Percentiles rank a stretch among this genome's conserved stretches.
Conservation (phyloP, 2,113 vertebrate species). For the Aphelocoma coerulescens region DNA sequence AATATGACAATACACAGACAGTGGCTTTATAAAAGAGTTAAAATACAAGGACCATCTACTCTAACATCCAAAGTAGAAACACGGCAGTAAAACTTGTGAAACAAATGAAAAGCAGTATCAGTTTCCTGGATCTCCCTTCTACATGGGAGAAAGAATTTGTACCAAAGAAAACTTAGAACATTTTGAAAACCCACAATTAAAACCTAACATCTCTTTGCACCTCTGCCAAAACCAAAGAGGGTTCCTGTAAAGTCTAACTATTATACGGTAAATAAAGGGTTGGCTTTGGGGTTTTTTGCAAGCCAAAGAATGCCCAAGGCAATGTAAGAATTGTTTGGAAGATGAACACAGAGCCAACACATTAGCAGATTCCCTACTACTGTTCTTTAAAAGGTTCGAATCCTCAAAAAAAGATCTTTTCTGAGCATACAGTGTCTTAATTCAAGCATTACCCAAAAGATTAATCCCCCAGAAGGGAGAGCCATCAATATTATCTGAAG, state of each 20-base stretch:
- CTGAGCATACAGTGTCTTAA: background rate
- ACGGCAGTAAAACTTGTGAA: background rate
- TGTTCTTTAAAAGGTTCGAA: background rate
- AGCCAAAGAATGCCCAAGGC: background rate
- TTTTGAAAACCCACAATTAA: background rate
- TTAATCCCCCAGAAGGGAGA: background rate
- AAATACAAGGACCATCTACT: background rate
- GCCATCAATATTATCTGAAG: background rate
- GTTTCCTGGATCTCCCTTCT: background rate
- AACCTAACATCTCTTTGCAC: background rate
- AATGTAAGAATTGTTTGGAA: background rate
- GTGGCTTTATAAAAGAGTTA: background rate
- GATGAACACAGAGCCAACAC: background rate
- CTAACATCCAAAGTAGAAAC: background rate
- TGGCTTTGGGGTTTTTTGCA: background rate
- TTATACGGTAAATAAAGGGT: background rate
- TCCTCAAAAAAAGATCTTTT: background rate
- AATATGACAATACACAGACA: background rate
- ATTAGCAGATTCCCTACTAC: background rate
- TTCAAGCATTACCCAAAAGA: background rate
- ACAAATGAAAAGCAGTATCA: background rate
- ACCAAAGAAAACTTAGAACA: background rate
- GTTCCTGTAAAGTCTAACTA: background rate
- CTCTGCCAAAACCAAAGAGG: background rate
- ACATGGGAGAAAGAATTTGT: background rate